phyloP scores from a whole-genome alignment of 92 coral and sea anemone species.

The Actinostola sp. region DNA sequence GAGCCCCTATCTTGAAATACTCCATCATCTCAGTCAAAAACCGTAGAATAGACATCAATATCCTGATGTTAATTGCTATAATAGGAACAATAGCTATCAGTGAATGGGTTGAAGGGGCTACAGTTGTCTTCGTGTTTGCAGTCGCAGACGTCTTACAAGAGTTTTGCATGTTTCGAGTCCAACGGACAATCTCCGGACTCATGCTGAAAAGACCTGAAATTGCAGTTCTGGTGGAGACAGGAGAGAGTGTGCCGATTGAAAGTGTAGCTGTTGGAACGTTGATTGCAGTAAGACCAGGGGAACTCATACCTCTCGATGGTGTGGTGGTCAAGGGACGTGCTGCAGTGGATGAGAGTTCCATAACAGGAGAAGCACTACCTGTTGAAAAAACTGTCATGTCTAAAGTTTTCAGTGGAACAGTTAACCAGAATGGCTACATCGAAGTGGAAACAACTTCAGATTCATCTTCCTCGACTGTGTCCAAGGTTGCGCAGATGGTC shows the following conservation, averaged over 20 bases:
- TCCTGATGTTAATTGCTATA: constrained; percentile 86
- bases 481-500: constrained; percentile 85
- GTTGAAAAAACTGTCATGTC: constrained; percentile 85
- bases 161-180: constrained; percentile 84
- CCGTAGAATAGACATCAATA: constrained; percentile 72
- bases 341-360: constrained; percentile 95
- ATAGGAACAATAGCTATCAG: constrained; percentile 84
- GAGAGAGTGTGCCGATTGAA: constrained; percentile 83
- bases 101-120: constrained; percentile 97
- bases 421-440: constrained; percentile 96
- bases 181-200: constrained; percentile 89
- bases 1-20: constrained; percentile 72
- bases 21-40: constrained; percentile 71
- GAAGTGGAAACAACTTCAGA: constrained; percentile 91
- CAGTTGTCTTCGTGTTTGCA: constrained; percentile 91
- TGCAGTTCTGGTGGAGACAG: constrained; percentile 88
- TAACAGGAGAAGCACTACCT: constrained; percentile 94
- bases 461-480: constrained; percentile 88
- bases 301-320: constrained; percentile 94
- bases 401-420: constrained; percentile 88
- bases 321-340: constrained; percentile 89
- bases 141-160: constrained; percentile 83
- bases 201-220: constrained; percentile 91
- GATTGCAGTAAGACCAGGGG: constrained; percentile 95
- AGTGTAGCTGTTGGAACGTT: constrained; percentile 79